Percentiles rank a stretch among this genome's conserved stretches.
Conservation (phyloP, 2,888 invertebrate species). For the Lithophane ornitopus region DNA sequence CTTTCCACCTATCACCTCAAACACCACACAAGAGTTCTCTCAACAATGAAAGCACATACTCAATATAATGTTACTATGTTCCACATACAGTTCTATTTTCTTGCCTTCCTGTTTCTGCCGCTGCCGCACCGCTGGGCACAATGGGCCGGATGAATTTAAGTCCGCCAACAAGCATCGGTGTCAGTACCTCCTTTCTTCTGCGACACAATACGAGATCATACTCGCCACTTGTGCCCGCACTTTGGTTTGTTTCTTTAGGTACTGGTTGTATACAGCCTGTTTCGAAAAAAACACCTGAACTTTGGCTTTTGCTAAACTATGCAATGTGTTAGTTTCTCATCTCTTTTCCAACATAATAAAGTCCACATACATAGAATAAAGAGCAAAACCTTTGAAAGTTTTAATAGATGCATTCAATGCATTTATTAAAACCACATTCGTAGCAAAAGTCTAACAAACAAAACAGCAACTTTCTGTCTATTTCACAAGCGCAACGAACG, state of each 20-base stretch:
- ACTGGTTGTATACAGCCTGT: constrained; percentile 8
- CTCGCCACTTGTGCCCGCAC: constrained; percentile 62
- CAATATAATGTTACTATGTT: constrained; percentile 42
- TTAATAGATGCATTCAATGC: constrained; percentile 7
- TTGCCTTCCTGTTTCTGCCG: constrained; percentile 51
- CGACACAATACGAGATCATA: constrained; percentile 67
- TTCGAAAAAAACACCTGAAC: not conserved
- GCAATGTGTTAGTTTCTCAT: not conserved
- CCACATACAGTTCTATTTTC: constrained; percentile 40
- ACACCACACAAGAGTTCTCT: constrained; percentile 20
- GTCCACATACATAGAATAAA: not conserved
- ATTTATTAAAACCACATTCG: too few relatives aligned
- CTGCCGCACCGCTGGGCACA: constrained; percentile 40
- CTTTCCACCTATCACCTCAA: constrained; percentile 9
- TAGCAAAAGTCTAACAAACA: constrained; percentile 17
- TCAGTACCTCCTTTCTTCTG: constrained; percentile 62
- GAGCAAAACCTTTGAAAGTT: constrained; percentile 2
- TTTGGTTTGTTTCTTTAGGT: constrained; percentile 50
- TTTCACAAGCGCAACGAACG: constrained; percentile 13
- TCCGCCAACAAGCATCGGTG: constrained; percentile 60
- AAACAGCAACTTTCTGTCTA: constrained; percentile 23
- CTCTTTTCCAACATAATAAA: not conserved
- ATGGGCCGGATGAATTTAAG: constrained; percentile 66
- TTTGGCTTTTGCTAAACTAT: not conserved
- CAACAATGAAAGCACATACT: constrained; percentile 25